phyloP scores from a whole-genome alignment of 2,113 vertebrate species.

The Cinclus cinclus region DNA sequence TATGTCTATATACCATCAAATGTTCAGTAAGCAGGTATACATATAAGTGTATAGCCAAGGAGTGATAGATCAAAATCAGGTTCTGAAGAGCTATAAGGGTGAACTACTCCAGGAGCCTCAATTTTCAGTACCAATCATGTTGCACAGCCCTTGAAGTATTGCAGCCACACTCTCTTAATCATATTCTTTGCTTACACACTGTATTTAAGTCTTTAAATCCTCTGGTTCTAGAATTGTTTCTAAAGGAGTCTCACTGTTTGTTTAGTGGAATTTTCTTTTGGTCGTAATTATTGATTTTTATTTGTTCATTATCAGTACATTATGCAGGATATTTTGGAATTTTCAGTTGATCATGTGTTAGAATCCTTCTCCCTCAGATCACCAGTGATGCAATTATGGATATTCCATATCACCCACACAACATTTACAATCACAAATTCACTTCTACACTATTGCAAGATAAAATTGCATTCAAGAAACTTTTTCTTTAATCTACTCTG shows the following conservation, averaged over 20 bases:
- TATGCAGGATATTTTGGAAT: not conserved
- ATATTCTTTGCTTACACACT: not conserved
- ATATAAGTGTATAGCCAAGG: not conserved
- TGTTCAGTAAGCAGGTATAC: not conserved
- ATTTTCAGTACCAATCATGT: not conserved
- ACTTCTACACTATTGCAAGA: not conserved
- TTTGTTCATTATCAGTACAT: not conserved
- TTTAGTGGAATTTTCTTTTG: not conserved
- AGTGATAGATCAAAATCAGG: not conserved
- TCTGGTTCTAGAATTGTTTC: not conserved
- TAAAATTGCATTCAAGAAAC: not conserved
- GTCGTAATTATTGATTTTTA: not conserved
- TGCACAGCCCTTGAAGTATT: not conserved
- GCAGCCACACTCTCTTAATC: not conserved
- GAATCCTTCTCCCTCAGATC: not conserved
- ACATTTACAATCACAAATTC: not conserved
- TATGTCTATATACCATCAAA: not conserved
- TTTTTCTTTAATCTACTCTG: not conserved
- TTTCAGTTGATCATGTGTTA: not conserved
- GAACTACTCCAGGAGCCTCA: not conserved
- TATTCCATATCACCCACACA: not conserved
- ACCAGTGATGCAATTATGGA: not conserved
- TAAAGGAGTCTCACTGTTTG: not conserved
- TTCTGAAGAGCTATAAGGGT: not conserved
- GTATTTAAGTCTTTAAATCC: not conserved